A percentile compares a stretch with the other conserved stretches of the same genome.
phyloP scores from a whole-genome alignment of 2,888 invertebrate genomes.

The Sympetrum striolatum region DNA sequence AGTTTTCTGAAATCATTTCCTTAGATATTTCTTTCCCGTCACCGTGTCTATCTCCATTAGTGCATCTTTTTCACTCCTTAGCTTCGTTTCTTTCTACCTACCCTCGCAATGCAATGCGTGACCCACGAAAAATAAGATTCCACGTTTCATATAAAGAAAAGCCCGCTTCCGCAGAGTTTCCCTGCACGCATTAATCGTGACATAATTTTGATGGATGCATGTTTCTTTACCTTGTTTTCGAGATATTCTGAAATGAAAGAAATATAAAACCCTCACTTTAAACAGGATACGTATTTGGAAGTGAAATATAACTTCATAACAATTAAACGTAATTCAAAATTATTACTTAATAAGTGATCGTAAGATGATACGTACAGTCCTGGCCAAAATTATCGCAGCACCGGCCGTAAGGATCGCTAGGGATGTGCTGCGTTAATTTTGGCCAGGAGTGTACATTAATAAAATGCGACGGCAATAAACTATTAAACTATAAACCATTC shows the following conservation, averaged over 20 bases:
- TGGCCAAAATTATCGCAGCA: too few relatives aligned
- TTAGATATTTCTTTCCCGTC: background rate
- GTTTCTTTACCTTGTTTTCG: background rate
- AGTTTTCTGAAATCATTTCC: conserved; percentile 16
- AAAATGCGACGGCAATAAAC: too few relatives aligned
- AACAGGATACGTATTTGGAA: too few relatives aligned
- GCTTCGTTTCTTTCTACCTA: background rate
- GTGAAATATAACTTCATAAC: too few relatives aligned
- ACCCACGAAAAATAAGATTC: background rate
- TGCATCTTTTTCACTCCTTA: background rate
- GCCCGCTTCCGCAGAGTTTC: background rate
- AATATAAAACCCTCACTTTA: background rate
- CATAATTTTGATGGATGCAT: background rate
- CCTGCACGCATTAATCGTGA: background rate
- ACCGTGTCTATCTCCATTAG: conserved; percentile 18
- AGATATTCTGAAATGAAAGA: background rate
- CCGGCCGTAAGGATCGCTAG: too few relatives aligned
- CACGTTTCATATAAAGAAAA: background rate
- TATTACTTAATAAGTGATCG: too few relatives aligned
- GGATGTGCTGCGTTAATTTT: too few relatives aligned
- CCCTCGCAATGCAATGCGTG: background rate
- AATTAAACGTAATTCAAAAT: too few relatives aligned
- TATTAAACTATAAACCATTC: too few relatives aligned
- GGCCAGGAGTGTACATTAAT: too few relatives aligned
- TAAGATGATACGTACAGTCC: too few relatives aligned